Percentiles rank a stretch among this genome's conserved stretches.
Evolutionary conservation across 1,140 invertebrate species (phyloP).

Genomic region (Apis laboriosa): DNA sequence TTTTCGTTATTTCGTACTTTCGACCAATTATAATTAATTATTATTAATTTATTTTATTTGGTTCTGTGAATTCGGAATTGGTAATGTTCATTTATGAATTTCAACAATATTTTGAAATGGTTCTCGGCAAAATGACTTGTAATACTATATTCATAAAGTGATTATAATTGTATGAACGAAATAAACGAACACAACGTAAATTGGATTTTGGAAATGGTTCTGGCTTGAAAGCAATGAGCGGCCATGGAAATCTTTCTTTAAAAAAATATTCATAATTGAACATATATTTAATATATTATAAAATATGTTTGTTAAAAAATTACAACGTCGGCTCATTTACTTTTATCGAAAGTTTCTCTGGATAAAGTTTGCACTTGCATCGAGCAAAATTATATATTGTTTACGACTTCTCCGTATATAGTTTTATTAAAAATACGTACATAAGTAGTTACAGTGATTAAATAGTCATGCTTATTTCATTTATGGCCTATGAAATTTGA

Average conservation of each 20-base stretch:
- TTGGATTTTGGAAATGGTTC: conserved; percentile 7
- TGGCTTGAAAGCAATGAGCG: background rate
- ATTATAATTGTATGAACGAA: conserved; percentile 24
- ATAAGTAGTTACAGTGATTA: background rate
- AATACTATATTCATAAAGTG: conserved; percentile 1
- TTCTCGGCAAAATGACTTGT: background rate
- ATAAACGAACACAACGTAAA: conserved; percentile 9
- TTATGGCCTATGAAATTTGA: conserved; percentile 3
- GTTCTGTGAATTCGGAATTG: conserved; percentile 10
- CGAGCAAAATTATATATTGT: conserved; percentile 7
- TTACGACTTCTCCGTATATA: background rate
- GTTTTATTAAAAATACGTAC: conserved; percentile 10
- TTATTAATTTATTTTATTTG: conserved; percentile 37
- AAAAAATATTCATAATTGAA: background rate
- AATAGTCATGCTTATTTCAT: background rate
- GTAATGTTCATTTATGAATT: background rate
- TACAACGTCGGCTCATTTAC: background rate
- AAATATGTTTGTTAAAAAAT: background rate
- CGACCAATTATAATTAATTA: conserved; percentile 41
- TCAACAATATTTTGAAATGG: background rate
- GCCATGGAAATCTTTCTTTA: background rate
- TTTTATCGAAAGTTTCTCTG: background rate
- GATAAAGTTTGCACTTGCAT: background rate
- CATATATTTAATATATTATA: background rate
- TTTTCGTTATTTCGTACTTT: conserved; percentile 51